These are phyloP conservation scores for Chionomys nivalis DNA, from an alignment of 2,113 vertebrate species.

Conservation along the genomic window DNA sequence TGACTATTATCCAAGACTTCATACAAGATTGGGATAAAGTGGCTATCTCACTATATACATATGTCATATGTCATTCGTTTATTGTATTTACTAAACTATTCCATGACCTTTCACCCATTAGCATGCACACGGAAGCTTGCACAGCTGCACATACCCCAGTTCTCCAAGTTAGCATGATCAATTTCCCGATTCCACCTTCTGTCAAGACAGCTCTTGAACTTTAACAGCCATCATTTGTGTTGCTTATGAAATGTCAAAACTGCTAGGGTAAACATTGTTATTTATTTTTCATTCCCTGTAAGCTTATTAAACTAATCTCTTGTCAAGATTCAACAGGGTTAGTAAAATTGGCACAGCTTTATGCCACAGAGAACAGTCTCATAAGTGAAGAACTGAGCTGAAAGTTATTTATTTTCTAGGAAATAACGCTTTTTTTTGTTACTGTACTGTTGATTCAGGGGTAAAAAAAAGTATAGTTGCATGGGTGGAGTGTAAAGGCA, in stretches of 20 bases:
- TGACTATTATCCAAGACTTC: background rate
- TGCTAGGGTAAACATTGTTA: background rate
- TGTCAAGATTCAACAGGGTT: background rate
- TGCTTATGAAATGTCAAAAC: background rate
- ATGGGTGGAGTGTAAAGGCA: fast-evolving
- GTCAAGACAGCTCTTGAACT: background rate
- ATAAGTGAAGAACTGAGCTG: background rate
- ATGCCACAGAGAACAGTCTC: background rate
- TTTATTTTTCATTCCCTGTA: background rate
- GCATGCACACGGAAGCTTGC: background rate
- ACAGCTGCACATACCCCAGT: background rate
- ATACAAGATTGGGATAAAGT: background rate
- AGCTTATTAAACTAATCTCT: background rate
- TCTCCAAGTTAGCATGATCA: background rate
- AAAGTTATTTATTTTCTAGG: background rate
- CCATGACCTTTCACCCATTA: background rate
- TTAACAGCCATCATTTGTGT: background rate
- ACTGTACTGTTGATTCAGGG: too few species aligned
- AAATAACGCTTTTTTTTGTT: background rate
- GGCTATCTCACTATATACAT: background rate
- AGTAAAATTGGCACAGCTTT: background rate
- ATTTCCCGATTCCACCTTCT: background rate
- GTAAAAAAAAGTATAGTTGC: background rate
- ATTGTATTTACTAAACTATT: background rate
- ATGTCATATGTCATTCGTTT: background rate